Evolutionary conservation across 2,888 invertebrate species (phyloP).

Genomic region (Bembecia ichneumoniformis): DNA sequence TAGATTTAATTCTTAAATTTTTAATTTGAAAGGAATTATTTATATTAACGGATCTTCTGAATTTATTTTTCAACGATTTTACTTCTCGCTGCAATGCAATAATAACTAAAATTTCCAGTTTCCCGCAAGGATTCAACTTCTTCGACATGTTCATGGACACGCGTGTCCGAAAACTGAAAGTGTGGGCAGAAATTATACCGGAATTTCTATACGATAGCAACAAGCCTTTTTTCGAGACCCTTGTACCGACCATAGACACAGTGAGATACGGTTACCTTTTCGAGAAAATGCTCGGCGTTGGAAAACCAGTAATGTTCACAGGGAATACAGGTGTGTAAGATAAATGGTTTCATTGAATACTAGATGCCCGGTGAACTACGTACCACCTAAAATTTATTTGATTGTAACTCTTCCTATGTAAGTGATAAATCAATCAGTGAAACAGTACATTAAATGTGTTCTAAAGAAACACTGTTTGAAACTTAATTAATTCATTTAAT

Average conservation of each 20-base stretch:
- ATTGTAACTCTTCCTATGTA: too few species aligned
- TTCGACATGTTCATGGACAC: conserved; percentile 86
- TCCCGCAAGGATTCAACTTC: conserved; percentile 77
- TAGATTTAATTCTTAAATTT: too few species aligned
- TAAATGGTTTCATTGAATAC: too few species aligned
- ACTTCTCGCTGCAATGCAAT: not conserved
- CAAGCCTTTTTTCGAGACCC: conserved; percentile 87
- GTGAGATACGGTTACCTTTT: conserved; percentile 87
- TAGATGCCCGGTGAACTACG: too few species aligned
- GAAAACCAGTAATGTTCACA: conserved; percentile 88
- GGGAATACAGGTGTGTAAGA: conserved; percentile 80
- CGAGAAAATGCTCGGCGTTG: conserved; percentile 79
- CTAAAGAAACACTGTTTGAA: too few species aligned
- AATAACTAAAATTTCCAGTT: conserved; percentile 48
- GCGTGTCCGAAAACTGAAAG: conserved; percentile 77
- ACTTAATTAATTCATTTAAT: too few species aligned
- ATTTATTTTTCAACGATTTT: not conserved
- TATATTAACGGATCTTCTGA: too few species aligned
- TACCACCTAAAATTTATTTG: too few species aligned
- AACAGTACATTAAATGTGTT: too few species aligned
- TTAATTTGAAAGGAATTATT: not conserved
- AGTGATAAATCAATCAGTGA: too few species aligned
- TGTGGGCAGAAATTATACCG: conserved; percentile 86
- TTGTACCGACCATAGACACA: conserved; percentile 93
- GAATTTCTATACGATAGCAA: conserved; percentile 78